phyloP scores from a whole-genome alignment of 2,888 invertebrate genomes.

The Corythucha ciliata region DNA sequence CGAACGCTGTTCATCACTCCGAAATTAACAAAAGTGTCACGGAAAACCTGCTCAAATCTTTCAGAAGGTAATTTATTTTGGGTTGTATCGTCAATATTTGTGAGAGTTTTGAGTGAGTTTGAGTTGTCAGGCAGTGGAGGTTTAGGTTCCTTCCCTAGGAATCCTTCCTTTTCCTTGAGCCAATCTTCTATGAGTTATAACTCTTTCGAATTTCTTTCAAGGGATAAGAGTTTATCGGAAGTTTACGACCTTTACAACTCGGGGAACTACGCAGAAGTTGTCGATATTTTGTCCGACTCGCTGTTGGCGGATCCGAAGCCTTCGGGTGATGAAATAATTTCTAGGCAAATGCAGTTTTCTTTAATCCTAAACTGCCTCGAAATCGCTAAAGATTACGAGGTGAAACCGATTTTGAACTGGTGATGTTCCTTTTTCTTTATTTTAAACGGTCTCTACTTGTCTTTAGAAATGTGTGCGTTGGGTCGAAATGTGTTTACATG shows the following conservation, averaged over 20 bases:
- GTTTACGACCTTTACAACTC: slow-evolving; percentile 57
- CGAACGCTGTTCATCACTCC: slow-evolving; percentile 49
- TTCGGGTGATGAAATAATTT: slow-evolving; percentile 38
- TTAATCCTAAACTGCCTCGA: slow-evolving; percentile 27
- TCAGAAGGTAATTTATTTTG: slow-evolving; percentile 40
- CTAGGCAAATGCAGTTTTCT: slow-evolving; percentile 26
- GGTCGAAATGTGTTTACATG: slow-evolving; percentile 66
- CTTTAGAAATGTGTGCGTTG: slow-evolving; percentile 61
- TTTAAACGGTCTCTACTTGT: slow-evolving; percentile 11
- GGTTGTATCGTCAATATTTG: too few species aligned
- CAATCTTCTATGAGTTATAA: too few species aligned
- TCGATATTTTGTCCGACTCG: slow-evolving; percentile 57
- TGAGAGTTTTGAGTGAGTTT: too few species aligned
- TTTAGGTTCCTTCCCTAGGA: too few species aligned
- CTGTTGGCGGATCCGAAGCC: slow-evolving; percentile 49
- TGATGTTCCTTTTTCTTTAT: slow-evolving; percentile 6
- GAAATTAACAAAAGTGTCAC: slow-evolving; percentile 40
- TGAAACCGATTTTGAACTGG: slow-evolving; percentile 10
- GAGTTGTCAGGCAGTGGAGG: too few species aligned
- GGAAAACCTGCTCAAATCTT: slow-evolving; percentile 25
- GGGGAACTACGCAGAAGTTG: slow-evolving; percentile 55
- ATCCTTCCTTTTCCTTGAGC: too few species aligned
- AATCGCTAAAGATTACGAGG: slow-evolving; percentile 25
- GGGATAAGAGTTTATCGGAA: slow-evolving; percentile 45
- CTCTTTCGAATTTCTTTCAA: slow-evolving; percentile 20